Conservation (phyloP, 2,113 vertebrate species). For the Podarcis raffonei region DNA sequence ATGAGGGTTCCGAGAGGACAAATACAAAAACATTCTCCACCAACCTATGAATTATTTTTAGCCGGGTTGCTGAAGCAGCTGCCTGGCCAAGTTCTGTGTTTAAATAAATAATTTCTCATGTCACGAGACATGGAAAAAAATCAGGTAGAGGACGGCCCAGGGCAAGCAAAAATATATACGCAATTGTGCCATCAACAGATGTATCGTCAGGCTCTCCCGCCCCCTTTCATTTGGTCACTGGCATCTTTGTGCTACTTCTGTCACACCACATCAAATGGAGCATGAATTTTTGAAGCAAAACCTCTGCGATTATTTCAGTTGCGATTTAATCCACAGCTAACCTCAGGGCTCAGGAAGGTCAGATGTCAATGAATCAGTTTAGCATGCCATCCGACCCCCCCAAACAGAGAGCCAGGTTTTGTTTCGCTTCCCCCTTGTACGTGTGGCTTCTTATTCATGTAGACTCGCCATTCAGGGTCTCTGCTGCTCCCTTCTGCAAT, state of each 20-base stretch:
- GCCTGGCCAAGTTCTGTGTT: background rate
- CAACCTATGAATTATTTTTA: background rate
- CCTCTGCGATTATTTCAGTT: constrained; percentile 82
- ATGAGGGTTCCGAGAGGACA: background rate
- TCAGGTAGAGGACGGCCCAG: constrained; percentile 60
- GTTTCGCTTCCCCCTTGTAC: background rate
- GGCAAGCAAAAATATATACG: constrained; percentile 59
- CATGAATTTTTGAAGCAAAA: constrained; percentile 84
- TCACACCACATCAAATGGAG: constrained; percentile 82
- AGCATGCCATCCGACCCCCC: constrained; percentile 64
- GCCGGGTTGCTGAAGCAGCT: background rate
- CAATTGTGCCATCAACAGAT: constrained; percentile 73
- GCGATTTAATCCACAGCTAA: constrained; percentile 83
- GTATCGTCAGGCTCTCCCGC: constrained; percentile 75
- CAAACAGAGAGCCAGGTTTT: constrained; percentile 46
- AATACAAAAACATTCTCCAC: background rate
- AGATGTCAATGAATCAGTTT: constrained; percentile 85
- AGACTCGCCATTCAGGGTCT: background rate
- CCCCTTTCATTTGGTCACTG: constrained; percentile 80
- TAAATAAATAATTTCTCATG: constrained; percentile 57
- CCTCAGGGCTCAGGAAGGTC: constrained; percentile 77
- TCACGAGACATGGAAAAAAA: constrained; percentile 46
- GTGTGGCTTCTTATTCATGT: background rate
- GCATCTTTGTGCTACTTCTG: constrained; percentile 82
- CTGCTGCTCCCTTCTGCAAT: background rate